Base-by-base conservation (phyloP, 2,797 vertebrate species). In the Pangasius larnaudii region DNA sequence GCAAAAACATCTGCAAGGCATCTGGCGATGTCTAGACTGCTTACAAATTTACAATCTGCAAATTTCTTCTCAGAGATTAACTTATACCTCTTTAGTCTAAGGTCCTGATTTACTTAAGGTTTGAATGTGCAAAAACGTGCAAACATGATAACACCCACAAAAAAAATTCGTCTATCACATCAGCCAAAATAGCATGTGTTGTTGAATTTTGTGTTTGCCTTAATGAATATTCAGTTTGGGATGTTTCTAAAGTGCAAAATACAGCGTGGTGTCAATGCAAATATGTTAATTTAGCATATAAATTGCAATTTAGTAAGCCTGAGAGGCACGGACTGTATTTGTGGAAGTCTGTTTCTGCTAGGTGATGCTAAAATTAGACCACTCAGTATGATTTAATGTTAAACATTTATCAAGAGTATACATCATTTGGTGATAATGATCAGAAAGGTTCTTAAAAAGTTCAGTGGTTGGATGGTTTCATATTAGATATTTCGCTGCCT, bases 1-100 rank as follows among this genome's bases (percentile, higher is more conserved):
- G 82, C 27, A 30, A 83, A 67, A 87, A 84, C 83, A 89, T 80
- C 19, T 85, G 71, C 78, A 71, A 53, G 42, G 58, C 61, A 74
- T 27, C 33, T 87, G 84, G 49, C 8, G 49, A 63, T 61, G 75
- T 71, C 81, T 85, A 78, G 75, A 80, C 61, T 72, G 24, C 27
- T 36, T 88, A 30, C 75, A 74, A 72, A 85, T 81, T 81, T 81
- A 71, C 67, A 85, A 42, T 72, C 49, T n/a, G 24, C 33, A 19
- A 7, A 63, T 84, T 49, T 22, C n/a, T 24, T 30, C 16, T 42
- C 42, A 39, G 39, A 27, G 19, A 72, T 39, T 39, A 42, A 58
- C 3, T 42, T 51, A 56, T n/a, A 56, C 0, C 59, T 58, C 75
- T 79, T 78, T 16, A 24, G 1, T 18, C n/a, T 67, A 49, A 16